Evolutionary conservation across 2,888 invertebrate genomes (phyloP).

Genomic region (Linnaemya tessellans): DNA sequence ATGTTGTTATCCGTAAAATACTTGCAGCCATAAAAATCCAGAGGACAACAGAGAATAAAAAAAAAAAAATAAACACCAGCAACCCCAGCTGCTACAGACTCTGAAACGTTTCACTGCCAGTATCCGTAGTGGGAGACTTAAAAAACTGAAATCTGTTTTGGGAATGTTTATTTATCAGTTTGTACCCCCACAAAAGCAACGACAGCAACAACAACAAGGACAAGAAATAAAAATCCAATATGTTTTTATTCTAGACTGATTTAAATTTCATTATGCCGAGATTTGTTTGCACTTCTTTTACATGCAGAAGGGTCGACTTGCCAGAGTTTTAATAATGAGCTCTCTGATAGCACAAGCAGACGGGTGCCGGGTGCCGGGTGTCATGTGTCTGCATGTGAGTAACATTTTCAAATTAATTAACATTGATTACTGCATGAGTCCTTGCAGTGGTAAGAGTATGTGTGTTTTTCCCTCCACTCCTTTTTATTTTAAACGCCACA

Average conservation of each 20-base stretch:
- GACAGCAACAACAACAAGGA: constrained; percentile 25
- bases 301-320: constrained; percentile 23
- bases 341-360: constrained; percentile 13
- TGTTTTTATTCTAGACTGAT: constrained; percentile 72
- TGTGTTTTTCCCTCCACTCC: neutral
- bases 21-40: constrained; percentile 37
- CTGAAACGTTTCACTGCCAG: constrained; percentile 8
- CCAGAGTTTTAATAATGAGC: constrained; percentile 45
- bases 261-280: constrained; percentile 80
- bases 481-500: constrained; percentile 12
- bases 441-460: neutral
- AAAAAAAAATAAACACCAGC: constrained; percentile 28
- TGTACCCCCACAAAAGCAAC: constrained; percentile 39
- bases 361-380: constrained; percentile 47
- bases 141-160: constrained; percentile 49
- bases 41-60: too few species aligned
- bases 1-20: constrained; percentile 71
- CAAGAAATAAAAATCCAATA: constrained; percentile 25
- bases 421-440: constrained; percentile 1
- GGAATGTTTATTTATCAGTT: constrained; percentile 63
- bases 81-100: constrained; percentile 50
- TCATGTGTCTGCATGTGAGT: constrained; percentile 32
- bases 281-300: constrained; percentile 67
- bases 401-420: constrained; percentile 68
- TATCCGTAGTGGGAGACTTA: constrained; percentile 5